phyloP scores from a whole-genome alignment of 2,113 vertebrate genomes.

The Ailurus styani region DNA sequence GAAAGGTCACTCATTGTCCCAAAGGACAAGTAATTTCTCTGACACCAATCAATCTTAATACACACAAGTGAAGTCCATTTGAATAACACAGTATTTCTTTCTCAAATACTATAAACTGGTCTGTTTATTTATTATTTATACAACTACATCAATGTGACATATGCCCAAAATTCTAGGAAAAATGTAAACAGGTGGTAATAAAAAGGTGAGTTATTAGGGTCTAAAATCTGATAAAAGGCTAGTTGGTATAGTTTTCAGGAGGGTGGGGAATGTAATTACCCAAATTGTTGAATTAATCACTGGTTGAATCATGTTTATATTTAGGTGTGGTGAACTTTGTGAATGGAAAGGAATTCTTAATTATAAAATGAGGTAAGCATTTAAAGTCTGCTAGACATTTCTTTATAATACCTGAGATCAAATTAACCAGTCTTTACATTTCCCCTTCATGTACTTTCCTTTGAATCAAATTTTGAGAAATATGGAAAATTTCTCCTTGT shows the following conservation, averaged over 20 bases:
- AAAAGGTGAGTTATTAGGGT: conserved; percentile 21
- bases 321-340: background rate
- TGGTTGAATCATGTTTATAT: background rate
- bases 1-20: background rate
- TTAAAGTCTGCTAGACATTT: background rate
- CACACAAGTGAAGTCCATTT: background rate
- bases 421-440: background rate
- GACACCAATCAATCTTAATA: background rate
- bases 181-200: conserved; percentile 55
- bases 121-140: conserved; percentile 48
- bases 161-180: conserved; percentile 26
- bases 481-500: background rate
- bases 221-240: conserved; percentile 35
- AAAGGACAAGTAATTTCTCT: background rate
- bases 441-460: background rate
- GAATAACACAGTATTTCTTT: background rate
- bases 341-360: conserved; percentile 17
- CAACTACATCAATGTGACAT: background rate
- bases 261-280: background rate
- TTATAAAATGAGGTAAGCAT: conserved; percentile 12
- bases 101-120: conserved; percentile 7
- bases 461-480: conserved; percentile 12
- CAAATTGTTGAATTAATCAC: conserved; percentile 19
- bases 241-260: background rate
- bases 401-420: background rate